Evolutionary conservation across 2,888 invertebrate species (phyloP), one percentile per base, ranked within the genome.

Genomic region (Chloroclysta siterata): DNA sequence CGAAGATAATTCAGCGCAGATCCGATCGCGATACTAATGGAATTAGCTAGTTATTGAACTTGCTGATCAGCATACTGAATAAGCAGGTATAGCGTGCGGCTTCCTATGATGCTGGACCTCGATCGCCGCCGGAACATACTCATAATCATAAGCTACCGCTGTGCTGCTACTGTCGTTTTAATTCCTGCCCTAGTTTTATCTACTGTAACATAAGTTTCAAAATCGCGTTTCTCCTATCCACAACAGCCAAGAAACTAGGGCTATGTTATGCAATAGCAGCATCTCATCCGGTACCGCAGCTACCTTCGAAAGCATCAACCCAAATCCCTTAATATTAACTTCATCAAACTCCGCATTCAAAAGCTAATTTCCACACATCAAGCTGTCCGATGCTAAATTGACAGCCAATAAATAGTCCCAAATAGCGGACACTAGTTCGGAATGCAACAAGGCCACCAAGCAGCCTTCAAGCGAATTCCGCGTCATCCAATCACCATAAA

Each of bases 401-500:
- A 85, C 83, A 83, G 80, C 79, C 77, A 85, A 83, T 84, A 82
- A 85, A 85, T 84, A 79, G 80, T 74, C 79, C 82, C 78, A 81
- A 82, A 82, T 83, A 83, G 82, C 81, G 84, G 84, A 80, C 82
- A 78, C 78, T 65, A 83, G 84, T 80, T 79, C 67, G 85, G 87
- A 85, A 88, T 87, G 84, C 80, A 89, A 90, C 90, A 92, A 92
- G 92, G 92, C 84, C 92, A 82, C 76, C 68, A 73, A 76, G 78
- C 84, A 90, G 86, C 91, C 92, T 92, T 91, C 64, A 64, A 60
- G 63, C 63, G 29, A 64, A 91, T 85, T 89, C 88, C 89, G 89
- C 88, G 80, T 87, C 88, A 86, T 88, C 91, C 88, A 89, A 88
- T 89, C 88, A 88, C 83, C 85, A 85, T 83, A 80, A 86, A 85